A percentile compares a stretch with the other conserved stretches of the same genome.
These are phyloP conservation scores for Pomacea maculata DNA, from an alignment of 1,140 invertebrate species.

Conservation along the genomic window DNA sequence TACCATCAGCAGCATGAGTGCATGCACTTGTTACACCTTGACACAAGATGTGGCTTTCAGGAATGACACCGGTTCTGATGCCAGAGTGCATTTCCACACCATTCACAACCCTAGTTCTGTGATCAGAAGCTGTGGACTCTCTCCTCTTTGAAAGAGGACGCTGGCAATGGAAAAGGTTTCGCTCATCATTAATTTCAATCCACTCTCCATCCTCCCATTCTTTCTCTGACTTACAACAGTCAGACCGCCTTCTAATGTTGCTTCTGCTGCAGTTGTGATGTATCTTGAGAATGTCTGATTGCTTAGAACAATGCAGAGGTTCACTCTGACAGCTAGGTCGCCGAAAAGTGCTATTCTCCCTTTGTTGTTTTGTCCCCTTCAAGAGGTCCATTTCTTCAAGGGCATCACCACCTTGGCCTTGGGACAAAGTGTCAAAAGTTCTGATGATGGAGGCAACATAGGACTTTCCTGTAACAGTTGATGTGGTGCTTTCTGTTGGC, in stretches of 20 bases:
- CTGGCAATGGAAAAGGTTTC: slow-evolving; percentile 1
- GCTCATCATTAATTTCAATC: slow-evolving; percentile 21
- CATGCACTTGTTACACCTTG: no score
- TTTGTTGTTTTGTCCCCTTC: background rate
- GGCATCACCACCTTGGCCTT: slow-evolving; percentile 7
- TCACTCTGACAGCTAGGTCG: background rate
- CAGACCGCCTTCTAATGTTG: background rate
- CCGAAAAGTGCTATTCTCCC: background rate
- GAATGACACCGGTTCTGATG: no score
- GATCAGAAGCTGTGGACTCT: background rate
- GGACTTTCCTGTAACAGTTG: slow-evolving; percentile 31
- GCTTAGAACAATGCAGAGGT: background rate
- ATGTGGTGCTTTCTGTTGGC: slow-evolving; percentile 23
- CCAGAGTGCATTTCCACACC: no score
- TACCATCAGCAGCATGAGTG: no score
- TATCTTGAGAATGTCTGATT: background rate
- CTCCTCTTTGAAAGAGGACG: background rate
- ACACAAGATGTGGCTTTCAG: no score
- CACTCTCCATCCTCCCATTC: background rate
- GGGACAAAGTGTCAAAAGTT: slow-evolving; percentile 8
- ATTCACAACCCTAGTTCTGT: no score
- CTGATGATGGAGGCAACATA: slow-evolving; percentile 17
- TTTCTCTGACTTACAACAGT: background rate
- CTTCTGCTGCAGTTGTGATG: background rate
- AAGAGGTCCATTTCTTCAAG: background rate